Conservation (phyloP, 2,888 invertebrate species). For the Bugulina stolonifera region DNA sequence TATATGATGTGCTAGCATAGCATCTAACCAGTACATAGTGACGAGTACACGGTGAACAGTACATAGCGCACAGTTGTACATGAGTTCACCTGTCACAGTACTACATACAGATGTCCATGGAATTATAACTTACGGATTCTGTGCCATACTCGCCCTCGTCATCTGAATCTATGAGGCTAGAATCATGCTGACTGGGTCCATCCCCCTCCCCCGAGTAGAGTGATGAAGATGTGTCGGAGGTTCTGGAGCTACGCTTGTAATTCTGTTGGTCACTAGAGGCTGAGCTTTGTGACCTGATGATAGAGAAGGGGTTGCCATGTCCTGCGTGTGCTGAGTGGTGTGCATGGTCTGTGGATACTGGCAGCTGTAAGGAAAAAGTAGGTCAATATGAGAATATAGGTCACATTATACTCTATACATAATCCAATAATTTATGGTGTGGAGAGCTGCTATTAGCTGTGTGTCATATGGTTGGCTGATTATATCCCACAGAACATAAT, state of each 20-base stretch:
- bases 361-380: constrained; percentile 9
- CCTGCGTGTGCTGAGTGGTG: neutral
- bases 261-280: constrained; percentile 21
- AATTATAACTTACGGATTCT: constrained; percentile 1
- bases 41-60: no score
- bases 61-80: no score
- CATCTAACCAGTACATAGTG: no score
- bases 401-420: neutral
- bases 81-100: no score
- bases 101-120: no score
- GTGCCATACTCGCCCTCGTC: constrained; percentile 69
- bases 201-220: constrained; percentile 16
- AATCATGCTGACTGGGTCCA: constrained; percentile 21
- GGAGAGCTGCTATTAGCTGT: neutral
- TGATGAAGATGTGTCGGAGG: constrained; percentile 73
- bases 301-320: neutral
- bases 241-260: constrained; percentile 69
- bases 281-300: neutral
- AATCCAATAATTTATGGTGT: neutral
- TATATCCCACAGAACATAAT: no score
- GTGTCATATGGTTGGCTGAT: no score
- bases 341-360: neutral
- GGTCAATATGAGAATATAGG: neutral
- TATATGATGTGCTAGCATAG: no score
- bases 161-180: constrained; percentile 86